phyloP scores from a whole-genome alignment of 2,113 vertebrate genomes.

The Serinus canaria region DNA sequence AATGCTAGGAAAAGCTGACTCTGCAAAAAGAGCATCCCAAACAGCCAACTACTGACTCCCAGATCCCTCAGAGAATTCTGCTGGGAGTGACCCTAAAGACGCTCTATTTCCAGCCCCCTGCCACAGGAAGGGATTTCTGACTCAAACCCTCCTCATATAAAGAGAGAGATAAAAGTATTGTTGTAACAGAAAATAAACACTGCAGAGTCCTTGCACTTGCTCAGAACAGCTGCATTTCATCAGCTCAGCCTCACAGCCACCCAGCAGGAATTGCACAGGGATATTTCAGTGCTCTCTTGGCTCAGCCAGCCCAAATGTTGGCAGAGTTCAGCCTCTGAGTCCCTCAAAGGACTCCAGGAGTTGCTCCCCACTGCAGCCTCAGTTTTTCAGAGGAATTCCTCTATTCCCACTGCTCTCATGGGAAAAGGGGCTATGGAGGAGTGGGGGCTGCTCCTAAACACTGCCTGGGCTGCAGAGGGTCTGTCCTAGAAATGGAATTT shows the following conservation, averaged over 20 bases:
- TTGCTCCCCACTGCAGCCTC: neutral
- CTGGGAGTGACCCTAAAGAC: neutral
- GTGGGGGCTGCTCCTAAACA: neutral
- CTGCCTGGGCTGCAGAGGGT: neutral
- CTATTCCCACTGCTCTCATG: accelerated
- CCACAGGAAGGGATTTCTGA: neutral
- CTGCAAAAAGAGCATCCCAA: neutral
- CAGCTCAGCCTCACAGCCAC: neutral
- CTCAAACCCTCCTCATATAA: neutral
- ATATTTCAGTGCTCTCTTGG: neutral
- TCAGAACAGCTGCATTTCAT: neutral
- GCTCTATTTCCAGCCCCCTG: neutral
- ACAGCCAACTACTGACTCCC: neutral
- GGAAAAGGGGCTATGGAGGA: neutral
- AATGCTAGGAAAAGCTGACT: neutral
- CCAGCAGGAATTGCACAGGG: neutral
- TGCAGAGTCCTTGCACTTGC: neutral
- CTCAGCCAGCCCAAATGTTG: neutral
- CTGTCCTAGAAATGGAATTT: neutral
- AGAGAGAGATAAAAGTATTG: neutral
- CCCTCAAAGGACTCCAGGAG: neutral
- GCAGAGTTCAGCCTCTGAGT: neutral
- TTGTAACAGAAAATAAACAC: neutral
- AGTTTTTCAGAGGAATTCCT: neutral
- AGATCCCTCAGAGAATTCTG: neutral